Percentiles rank a stretch among this genome's conserved stretches.
phyloP scores from a whole-genome alignment of 2,113 vertebrate species.

The Hassar affinis region DNA sequence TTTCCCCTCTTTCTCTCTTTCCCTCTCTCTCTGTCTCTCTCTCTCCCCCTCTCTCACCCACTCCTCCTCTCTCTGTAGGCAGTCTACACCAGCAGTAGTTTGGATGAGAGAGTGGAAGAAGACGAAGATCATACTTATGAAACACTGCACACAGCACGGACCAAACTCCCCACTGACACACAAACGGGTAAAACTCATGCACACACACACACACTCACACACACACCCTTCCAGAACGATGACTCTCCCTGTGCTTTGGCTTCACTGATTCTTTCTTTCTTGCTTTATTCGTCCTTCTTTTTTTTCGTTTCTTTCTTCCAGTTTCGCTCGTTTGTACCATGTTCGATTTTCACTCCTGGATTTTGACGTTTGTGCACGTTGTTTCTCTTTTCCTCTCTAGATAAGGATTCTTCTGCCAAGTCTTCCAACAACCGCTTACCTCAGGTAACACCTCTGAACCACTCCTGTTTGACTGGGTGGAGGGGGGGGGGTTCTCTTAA shows the following conservation, averaged over 20 bases:
- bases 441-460: constrained; percentile 63
- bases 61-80: constrained; percentile 63
- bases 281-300: not conserved
- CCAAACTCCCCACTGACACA: constrained; percentile 73
- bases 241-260: not conserved
- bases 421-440: constrained; percentile 72
- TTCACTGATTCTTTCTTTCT: not conserved
- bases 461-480: not conserved
- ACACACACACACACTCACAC: constrained; percentile 50
- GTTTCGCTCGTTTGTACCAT: not conserved
- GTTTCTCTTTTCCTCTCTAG: constrained; percentile 53
- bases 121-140: constrained; percentile 94
- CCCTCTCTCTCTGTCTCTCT: not conserved
- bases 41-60: not conserved
- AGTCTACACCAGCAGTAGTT: constrained; percentile 73
- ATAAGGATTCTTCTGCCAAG: constrained; percentile 60
- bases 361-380: not conserved
- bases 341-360: not conserved
- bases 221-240: not conserved
- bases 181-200: constrained; percentile 52
- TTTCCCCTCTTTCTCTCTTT: not conserved
- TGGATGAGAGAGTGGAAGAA: constrained; percentile 72
- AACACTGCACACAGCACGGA: constrained; percentile 85
- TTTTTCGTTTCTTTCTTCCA: not conserved
- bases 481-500: not conserved